phyloP scores from a whole-genome alignment of 2,113 vertebrate genomes.

The Terrapene triunguis region DNA sequence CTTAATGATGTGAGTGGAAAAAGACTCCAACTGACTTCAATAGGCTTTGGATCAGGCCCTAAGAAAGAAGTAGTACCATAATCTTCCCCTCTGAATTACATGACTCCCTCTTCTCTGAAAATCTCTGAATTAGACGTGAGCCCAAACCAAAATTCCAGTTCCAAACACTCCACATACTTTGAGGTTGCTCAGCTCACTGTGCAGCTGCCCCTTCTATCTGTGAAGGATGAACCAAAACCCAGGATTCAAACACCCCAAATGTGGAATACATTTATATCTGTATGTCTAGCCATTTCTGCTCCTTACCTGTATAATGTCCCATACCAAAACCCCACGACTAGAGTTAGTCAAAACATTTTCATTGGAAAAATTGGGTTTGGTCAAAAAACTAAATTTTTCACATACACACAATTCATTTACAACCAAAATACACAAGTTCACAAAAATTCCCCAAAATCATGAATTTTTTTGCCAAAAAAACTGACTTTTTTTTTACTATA shows the following conservation, averaged over 20 bases:
- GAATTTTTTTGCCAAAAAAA: not conserved
- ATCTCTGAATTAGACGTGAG: not conserved
- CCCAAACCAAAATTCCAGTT: conserved; percentile 21
- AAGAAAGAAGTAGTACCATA: not conserved
- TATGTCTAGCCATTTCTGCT: not conserved
- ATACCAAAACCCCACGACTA: not conserved
- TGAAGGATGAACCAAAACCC: not conserved
- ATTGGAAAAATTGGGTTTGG: not conserved
- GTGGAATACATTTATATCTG: not conserved
- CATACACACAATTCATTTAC: not conserved
- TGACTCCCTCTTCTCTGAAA: not conserved
- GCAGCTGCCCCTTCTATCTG: not conserved
- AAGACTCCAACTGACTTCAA: not conserved
- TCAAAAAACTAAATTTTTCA: not conserved
- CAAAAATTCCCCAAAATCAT: not conserved
- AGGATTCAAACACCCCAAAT: not conserved
- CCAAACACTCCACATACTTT: conserved; percentile 40
- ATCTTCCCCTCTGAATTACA: not conserved
- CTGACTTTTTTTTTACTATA: not conserved
- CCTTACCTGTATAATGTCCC: not conserved
- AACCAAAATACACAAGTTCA: not conserved
- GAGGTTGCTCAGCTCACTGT: not conserved
- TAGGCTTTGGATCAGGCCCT: not conserved
- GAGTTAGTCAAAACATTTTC: not conserved
- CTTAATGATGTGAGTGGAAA: not conserved